Conservation (phyloP, 2,797 vertebrate genomes). For the Apogon talboti region DNA sequence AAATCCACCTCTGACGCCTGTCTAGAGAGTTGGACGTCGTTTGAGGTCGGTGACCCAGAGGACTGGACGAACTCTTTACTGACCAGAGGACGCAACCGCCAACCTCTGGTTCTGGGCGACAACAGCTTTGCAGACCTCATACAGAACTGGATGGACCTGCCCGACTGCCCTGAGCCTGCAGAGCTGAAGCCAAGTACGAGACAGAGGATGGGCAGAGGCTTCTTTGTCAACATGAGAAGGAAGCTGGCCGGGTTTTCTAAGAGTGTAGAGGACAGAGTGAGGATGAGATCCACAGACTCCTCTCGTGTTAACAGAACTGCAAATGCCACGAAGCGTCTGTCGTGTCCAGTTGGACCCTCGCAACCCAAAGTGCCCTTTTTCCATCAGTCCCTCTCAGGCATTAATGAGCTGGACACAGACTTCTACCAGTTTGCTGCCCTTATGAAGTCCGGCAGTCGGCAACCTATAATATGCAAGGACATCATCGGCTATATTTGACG, state of each 20-base stretch:
- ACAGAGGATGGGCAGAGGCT: conserved; percentile 85
- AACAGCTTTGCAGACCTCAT: conserved; percentile 96
- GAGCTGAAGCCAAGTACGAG: conserved; percentile 67
- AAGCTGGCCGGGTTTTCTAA: conserved; percentile 90
- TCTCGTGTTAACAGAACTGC: conserved; percentile 45
- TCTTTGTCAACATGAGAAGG: conserved; percentile 91
- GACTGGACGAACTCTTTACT: conserved; percentile 94
- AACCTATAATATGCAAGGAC: conserved; percentile 95
- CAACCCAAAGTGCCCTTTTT: conserved; percentile 84
- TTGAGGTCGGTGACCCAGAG: conserved; percentile 83
- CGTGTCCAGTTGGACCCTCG: conserved; percentile 87
- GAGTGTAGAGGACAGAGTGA: conserved; percentile 78
- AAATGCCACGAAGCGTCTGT: conserved; percentile 87
- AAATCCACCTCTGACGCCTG: conserved; percentile 91
- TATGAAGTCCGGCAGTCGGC: conserved; percentile 93
- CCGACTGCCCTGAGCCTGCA: conserved; percentile 84
- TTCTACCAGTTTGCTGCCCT: conserved; percentile 89
- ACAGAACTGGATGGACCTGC: conserved; percentile 97
- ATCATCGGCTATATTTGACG: conserved; percentile 93
- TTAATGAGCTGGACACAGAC: conserved; percentile 87
- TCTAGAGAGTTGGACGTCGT: conserved; percentile 90
- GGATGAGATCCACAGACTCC: conserved; percentile 76
- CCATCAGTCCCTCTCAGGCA: conserved; percentile 90
- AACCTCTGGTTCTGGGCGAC: conserved; percentile 93
- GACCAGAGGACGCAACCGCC: conserved; percentile 92